Percentiles rank a stretch among this genome's conserved stretches.
These are phyloP conservation scores for Botia kubotai DNA, from an alignment of 2,797 vertebrate genomes.

Conservation along the genomic window DNA sequence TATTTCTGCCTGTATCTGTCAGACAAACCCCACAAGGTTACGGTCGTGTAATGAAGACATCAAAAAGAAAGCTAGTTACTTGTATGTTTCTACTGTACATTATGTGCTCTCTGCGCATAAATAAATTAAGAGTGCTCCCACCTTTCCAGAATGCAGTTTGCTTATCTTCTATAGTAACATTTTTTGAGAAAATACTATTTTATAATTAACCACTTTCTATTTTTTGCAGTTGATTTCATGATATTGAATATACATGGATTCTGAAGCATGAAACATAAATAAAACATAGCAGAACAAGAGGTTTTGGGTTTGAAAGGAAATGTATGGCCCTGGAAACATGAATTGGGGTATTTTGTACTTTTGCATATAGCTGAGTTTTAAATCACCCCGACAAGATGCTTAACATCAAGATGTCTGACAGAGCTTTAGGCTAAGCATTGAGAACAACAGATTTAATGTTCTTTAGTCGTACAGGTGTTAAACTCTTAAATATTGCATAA, in stretches of 20 bases:
- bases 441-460: too few relatives aligned
- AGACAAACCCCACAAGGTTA: slow-evolving; percentile 13
- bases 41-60: slow-evolving; percentile 27
- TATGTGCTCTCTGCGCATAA: slow-evolving; percentile 17
- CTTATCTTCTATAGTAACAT: not conserved
- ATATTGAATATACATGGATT: not conserved
- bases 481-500: not conserved
- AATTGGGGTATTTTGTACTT: not conserved
- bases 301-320: not conserved
- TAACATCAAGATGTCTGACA: too few relatives aligned
- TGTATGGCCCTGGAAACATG: not conserved
- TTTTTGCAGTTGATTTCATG: slow-evolving; percentile 13
- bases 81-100: not conserved
- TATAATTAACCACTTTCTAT: slow-evolving; percentile 14
- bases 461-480: too few relatives aligned
- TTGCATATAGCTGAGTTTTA: too few relatives aligned
- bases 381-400: too few relatives aligned
- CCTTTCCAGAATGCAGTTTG: slow-evolving; percentile 9
- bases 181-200: not conserved
- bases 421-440: too few relatives aligned
- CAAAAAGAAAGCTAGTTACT: slow-evolving; percentile 26
- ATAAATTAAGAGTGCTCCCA: slow-evolving; percentile 32
- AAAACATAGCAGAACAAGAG: not conserved
- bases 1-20: slow-evolving; percentile 35
- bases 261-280: slow-evolving; percentile 25